phyloP scores from a whole-genome alignment of 2,797 vertebrate genomes.

The Silurus lanzhouensis region DNA sequence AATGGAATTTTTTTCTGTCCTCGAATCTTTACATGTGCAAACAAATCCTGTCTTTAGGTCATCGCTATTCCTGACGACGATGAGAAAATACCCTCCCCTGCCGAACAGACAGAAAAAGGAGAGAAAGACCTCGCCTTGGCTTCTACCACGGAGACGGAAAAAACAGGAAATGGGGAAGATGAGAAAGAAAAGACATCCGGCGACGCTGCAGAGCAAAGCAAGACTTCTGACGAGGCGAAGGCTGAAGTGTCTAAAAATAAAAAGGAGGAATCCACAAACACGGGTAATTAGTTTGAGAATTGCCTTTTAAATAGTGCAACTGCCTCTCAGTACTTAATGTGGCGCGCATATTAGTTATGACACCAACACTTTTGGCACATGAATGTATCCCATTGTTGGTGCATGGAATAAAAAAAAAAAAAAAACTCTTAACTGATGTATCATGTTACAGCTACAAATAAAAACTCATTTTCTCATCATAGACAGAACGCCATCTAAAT shows the following conservation, averaged over 20 bases:
- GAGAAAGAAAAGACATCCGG: slow-evolving; percentile 53
- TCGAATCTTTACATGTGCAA: background rate
- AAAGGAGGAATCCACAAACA: slow-evolving; percentile 64
- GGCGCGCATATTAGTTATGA: background rate
- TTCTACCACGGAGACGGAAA: slow-evolving; percentile 68
- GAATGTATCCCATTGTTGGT: background rate
- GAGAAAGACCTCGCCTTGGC: slow-evolving; percentile 64
- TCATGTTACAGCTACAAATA: background rate
- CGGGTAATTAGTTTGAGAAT: slow-evolving; percentile 64
- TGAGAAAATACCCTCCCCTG: slow-evolving; percentile 60
- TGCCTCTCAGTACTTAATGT: no score
- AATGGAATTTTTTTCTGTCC: background rate
- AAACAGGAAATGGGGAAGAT: slow-evolving; percentile 61
- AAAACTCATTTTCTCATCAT: background rate
- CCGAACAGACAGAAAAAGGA: slow-evolving; percentile 56
- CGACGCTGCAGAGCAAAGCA: slow-evolving; percentile 63
- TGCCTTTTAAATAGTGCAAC: no score
- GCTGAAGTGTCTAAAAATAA: slow-evolving; percentile 67
- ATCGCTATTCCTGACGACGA: slow-evolving; percentile 76
- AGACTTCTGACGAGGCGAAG: slow-evolving; percentile 60
- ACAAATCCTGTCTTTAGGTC: slow-evolving; percentile 60
- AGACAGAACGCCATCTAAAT: no score
- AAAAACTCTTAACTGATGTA: background rate
- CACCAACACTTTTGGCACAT: background rate
- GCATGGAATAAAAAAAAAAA: background rate